Conservation (phyloP, 1,140 invertebrate genomes). For the Reticulitermes speratus region DNA sequence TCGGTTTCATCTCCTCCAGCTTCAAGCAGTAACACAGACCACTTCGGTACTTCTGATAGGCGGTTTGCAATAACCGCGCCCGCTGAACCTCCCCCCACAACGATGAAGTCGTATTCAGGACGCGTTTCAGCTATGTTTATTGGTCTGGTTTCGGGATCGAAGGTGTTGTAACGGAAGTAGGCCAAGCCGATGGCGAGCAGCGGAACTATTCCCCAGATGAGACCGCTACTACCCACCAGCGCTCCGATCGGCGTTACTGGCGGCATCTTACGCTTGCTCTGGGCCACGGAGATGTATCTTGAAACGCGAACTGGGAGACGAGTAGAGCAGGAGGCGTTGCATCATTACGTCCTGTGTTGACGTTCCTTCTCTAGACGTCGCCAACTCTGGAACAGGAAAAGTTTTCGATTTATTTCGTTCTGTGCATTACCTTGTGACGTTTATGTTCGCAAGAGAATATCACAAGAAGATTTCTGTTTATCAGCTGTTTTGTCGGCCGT, state of each 20-base stretch:
- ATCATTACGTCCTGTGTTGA: neutral
- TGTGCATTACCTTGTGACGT: too few relatives aligned
- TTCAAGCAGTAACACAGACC: conserved; percentile 79
- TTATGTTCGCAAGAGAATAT: too few relatives aligned
- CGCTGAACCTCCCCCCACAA: conserved; percentile 88
- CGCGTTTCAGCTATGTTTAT: conserved; percentile 63
- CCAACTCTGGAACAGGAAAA: neutral
- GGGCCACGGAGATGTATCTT: neutral
- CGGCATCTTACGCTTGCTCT: conserved; percentile 30
- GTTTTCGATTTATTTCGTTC: neutral
- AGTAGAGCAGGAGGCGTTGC: neutral
- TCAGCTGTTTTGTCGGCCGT: too few relatives aligned
- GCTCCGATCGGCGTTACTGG: conserved; percentile 34
- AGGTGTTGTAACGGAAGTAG: conserved; percentile 74
- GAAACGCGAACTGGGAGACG: neutral
- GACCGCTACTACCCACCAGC: conserved; percentile 34
- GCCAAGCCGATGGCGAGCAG: conserved; percentile 76
- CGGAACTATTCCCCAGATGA: conserved; percentile 66
- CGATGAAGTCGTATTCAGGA: conserved; percentile 77
- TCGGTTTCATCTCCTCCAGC: conserved; percentile 81
- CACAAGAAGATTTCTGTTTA: too few relatives aligned
- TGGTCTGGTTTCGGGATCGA: conserved; percentile 78
- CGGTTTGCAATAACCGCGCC: conserved; percentile 90
- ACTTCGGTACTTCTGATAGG: conserved; percentile 75
- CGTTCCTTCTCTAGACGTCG: neutral